Base-by-base conservation (phyloP, 2,888 invertebrate genomes). In the Ectemnius lituratus region DNA sequence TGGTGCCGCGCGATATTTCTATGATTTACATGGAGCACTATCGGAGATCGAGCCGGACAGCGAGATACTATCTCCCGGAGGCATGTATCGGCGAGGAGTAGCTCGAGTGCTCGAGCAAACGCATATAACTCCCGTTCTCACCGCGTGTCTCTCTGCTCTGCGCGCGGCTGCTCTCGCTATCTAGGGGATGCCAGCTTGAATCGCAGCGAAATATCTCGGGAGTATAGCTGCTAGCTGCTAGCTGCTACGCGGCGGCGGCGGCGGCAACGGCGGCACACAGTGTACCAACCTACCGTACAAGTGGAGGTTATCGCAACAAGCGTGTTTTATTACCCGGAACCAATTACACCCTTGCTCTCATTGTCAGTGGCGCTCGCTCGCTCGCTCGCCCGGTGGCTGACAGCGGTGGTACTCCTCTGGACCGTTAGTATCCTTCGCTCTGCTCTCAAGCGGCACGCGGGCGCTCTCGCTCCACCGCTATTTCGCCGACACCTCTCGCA, bases 261-360 rank as follows among this genome's bases (percentile, higher is more conserved):
- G 37, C 8, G 8, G 37, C 1, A 11, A 8, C 37, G 37, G 5
- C 37, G 37, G 37, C 37, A 37, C 8, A 37, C 37, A 37, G 37
- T 37, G 37, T 37, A 37, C 37, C 37, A 37, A 11, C 37, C 37
- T 37, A 37, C 37, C 37, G 37, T 37, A 37, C 37, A 37, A 37
- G 20, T 46, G 52, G 59, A 57, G 70, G 59, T 76, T 71, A 75
- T 71, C 65, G 14, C 20, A 2, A 28, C 37, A 18, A 61, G 68
- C 63, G 76, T 76, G 77, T 76, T 77, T 76, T 73, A 77, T 77
- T 73, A 73, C 68, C 76, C 72, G 76, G 76, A 76, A 76, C 76
- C 76, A 76, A 76, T 76, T 76, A 76, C 76, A 76, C 65, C 72
- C 72, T 70, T 18, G 67, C 76, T 76, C 72, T 60, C 45, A 77